These are phyloP conservation scores for Hoplias malabaricus DNA, from an alignment of 2,113 vertebrate species.

Conservation along the genomic window DNA sequence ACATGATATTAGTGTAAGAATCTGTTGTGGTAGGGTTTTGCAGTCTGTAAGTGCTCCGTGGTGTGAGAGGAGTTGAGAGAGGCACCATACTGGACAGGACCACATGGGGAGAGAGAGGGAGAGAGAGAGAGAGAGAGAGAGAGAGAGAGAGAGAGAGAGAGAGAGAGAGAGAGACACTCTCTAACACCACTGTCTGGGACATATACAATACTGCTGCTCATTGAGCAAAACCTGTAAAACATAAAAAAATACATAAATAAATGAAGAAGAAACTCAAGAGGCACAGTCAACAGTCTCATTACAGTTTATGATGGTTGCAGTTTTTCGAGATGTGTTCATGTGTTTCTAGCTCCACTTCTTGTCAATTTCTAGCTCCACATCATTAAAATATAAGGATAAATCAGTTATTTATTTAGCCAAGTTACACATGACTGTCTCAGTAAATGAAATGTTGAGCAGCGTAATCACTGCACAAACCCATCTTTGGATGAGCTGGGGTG, in stretches of 20 bases:
- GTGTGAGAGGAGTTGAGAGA: slow-evolving; percentile 19
- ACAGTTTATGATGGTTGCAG: too few species aligned
- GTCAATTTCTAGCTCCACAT: not conserved
- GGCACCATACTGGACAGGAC: slow-evolving; percentile 25
- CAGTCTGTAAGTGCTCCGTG: not conserved
- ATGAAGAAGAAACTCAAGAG: not conserved
- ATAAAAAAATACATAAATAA: not conserved
- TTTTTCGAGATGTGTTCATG: too few species aligned
- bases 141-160: slow-evolving; percentile 3
- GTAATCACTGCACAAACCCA: too few species aligned
- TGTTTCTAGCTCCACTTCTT: too few species aligned
- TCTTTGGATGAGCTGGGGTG: too few species aligned
- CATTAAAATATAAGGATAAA: too few species aligned
- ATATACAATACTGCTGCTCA: slow-evolving; percentile 30
- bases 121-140: not conserved
- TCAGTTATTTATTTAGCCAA: too few species aligned
- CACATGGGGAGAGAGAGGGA: not conserved
- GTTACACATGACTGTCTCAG: too few species aligned
- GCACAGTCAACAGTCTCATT: not conserved
- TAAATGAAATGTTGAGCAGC: too few species aligned
- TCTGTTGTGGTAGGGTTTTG: not conserved
- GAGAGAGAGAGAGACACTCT: slow-evolving; percentile 3
- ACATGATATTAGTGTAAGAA: slow-evolving; percentile 29
- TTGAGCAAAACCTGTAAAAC: slow-evolving; percentile 16
- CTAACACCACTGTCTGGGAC: slow-evolving; percentile 28